These are phyloP conservation scores for Rhingia campestris DNA, from an alignment of 2,888 invertebrate species.

Conservation along the genomic window DNA sequence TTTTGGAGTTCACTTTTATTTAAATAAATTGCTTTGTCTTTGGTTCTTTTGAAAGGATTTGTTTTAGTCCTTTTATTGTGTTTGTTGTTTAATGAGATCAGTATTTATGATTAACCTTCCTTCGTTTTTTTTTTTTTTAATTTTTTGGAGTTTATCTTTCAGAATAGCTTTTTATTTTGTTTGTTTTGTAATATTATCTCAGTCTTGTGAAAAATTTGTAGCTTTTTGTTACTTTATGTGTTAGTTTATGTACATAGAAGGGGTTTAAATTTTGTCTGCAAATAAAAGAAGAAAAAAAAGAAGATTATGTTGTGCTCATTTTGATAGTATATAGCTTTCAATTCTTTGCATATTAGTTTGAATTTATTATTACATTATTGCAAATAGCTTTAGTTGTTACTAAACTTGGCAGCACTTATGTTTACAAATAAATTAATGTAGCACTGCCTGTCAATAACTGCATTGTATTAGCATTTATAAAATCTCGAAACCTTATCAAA, in stretches of 20 bases:
- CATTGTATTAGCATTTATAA: too few relatives aligned
- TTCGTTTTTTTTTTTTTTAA: constrained; percentile 44
- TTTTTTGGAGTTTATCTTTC: constrained; percentile 47
- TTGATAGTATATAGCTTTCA: not conserved
- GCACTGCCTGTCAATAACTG: too few relatives aligned
- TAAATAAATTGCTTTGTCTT: constrained; percentile 50
- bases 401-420: too few relatives aligned
- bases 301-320: not conserved
- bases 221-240: constrained; percentile 67
- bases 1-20: constrained; percentile 51
- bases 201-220: constrained; percentile 74
- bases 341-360: not conserved
- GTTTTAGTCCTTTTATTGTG: constrained; percentile 34
- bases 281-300: not conserved
- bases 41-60: constrained; percentile 60
- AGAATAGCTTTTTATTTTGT: constrained; percentile 53
- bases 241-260: constrained; percentile 70
- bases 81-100: constrained; percentile 59
- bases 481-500: too few relatives aligned
- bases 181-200: constrained; percentile 63
- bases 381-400: too few relatives aligned
- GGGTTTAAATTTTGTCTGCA: constrained; percentile 63
- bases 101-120: constrained; percentile 48
- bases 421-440: too few relatives aligned
- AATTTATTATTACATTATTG: too few relatives aligned